A percentile compares a stretch with the other conserved stretches of the same genome.
Conservation (phyloP, 2,888 invertebrate genomes). For the Lasioglossum pauxillum region DNA sequence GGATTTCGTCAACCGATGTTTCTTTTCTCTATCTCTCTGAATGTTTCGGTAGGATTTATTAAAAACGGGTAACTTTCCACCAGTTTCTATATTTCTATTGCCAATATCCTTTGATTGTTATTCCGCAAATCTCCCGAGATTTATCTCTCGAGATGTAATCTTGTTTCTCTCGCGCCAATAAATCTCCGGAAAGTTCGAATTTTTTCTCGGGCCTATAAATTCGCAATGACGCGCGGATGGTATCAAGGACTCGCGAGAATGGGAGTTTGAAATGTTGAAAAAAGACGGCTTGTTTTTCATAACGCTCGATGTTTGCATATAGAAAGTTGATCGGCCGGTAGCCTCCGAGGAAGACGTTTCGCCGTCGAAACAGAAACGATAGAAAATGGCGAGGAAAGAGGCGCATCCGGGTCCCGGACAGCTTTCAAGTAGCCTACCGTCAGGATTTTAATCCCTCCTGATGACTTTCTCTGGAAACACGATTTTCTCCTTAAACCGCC, state of each 20-base stretch:
- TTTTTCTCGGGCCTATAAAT: background rate
- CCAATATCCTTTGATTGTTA: background rate
- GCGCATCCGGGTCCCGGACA: background rate
- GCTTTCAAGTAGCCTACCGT: slow-evolving; percentile 2
- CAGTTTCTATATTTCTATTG: background rate
- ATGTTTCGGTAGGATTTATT: background rate
- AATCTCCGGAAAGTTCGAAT: background rate
- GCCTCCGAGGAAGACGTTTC: background rate
- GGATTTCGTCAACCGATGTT: background rate
- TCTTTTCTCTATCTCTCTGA: background rate
- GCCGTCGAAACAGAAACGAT: background rate
- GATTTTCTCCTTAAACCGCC: background rate
- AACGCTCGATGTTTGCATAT: background rate
- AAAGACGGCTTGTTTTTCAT: background rate
- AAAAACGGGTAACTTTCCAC: background rate
- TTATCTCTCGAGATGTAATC: background rate
- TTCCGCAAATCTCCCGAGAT: background rate
- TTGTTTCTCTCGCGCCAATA: background rate
- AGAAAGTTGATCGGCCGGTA: slow-evolving; percentile 25
- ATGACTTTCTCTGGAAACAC: slow-evolving; percentile 28
- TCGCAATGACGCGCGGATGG: background rate
- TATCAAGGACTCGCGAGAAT: background rate
- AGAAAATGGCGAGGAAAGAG: slow-evolving; percentile 25
- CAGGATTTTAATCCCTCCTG: slow-evolving; percentile 19
- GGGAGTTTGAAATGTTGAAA: background rate